phyloP scores from a whole-genome alignment of 2,797 vertebrate species.

The Cryptoblepharus egeriae region DNA sequence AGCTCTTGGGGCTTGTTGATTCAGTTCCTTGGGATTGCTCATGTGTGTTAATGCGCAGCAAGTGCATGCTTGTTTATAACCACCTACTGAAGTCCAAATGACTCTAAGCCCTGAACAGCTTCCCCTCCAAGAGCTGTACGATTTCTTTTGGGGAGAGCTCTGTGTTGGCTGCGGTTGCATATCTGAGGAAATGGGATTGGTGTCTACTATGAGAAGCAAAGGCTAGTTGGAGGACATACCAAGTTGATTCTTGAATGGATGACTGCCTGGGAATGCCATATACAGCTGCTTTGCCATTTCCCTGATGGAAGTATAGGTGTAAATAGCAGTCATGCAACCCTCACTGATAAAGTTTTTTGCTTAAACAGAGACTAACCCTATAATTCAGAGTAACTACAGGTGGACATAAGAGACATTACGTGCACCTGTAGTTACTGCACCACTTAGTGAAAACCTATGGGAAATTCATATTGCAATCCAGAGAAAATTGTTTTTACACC shows the following conservation, averaged over 20 bases:
- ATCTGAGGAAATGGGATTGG: constrained; percentile 28
- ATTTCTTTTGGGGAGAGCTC: constrained; percentile 22
- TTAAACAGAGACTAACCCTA: accelerated
- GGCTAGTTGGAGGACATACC: too few relatives aligned
- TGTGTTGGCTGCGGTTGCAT: neutral
- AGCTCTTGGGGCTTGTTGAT: neutral
- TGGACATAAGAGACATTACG: too few relatives aligned
- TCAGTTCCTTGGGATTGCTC: neutral
- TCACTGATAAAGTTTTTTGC: constrained; percentile 25
- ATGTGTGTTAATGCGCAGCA: neutral
- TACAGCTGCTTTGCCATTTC: too few relatives aligned
- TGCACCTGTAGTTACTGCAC: too few relatives aligned
- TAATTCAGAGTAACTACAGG: too few relatives aligned
- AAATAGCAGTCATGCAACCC: constrained; percentile 5
- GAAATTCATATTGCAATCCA: too few relatives aligned
- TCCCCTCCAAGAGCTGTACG: neutral
- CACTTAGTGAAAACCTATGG: too few relatives aligned
- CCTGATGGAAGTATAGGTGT: too few relatives aligned
- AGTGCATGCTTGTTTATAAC: neutral
- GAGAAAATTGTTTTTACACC: too few relatives aligned
- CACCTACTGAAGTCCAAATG: neutral
- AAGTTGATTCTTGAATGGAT: too few relatives aligned
- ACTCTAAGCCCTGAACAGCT: neutral
- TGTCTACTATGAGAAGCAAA: constrained; percentile 5
- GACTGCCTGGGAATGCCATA: neutral